Base-by-base conservation (phyloP, 2,113 vertebrate species). In the Panthera uncia region DNA sequence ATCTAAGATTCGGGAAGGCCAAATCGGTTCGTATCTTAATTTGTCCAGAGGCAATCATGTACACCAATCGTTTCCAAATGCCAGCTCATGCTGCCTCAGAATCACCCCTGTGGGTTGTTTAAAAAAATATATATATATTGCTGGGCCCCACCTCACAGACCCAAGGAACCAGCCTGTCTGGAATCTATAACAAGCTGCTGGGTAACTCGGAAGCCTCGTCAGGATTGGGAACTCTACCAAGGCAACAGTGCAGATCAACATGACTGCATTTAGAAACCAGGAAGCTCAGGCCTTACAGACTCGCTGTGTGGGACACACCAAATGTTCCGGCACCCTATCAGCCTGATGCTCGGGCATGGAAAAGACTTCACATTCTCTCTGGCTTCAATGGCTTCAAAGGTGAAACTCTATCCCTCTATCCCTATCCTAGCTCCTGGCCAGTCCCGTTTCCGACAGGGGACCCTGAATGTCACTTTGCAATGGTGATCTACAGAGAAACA, bases 151-250 rank as follows among this genome's bases (percentile, higher is more conserved):
- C 11, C 71, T 19, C 33, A 4, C 71, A 80, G 23, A 80, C 7
- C 52, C 13, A 18, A 1, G 33, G 45, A 84, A 52, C 19, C 36
- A 21, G 76, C 63, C 68, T 78, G 66, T 66, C 71, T 57, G 45
- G 82, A 66, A 29, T 91, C 91, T 92, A 8, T 91, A 79, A 97
- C 66, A 38, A 92, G 86, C 91, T 94, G 52, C 41, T 31, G 88
- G 90, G 86, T 92, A 88, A 81, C 65, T 90, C 6, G 14, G 65
- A 91, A 92, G 88, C 65, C 50, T 76, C 5, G 5, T 88, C 84
- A 94, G 89, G 52, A 74, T 96, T 96, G 65, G 93, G 96, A 96
- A 85, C 36, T 52, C 57, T 79, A 91, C 85, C 96, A 85, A 94
- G 82, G 94, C 76, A 94, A 48, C 76, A 48, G 57, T 36, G 73